Base-by-base conservation (phyloP, 2,113 vertebrate genomes). In the Zosterops japonicus region DNA sequence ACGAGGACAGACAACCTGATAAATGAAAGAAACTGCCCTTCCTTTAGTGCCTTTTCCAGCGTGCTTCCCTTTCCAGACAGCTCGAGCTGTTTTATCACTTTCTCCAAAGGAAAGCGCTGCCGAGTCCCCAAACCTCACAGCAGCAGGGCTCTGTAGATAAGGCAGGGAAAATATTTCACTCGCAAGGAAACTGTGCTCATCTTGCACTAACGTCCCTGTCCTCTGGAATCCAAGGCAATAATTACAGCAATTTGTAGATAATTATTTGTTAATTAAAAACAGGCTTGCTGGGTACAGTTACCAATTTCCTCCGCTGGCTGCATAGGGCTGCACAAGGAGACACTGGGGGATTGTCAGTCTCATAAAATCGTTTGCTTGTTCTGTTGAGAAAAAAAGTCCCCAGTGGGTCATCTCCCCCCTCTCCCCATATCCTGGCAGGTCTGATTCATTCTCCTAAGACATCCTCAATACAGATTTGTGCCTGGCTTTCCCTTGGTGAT, bases 241-340 rank as follows among this genome's bases (percentile, higher is more conserved):
- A 96, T 97, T 97, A 97, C 94, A 97, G 93, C 92, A 96, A 97
- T 97, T 97, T 97, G 96, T 93, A 96, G 96, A 94, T 97, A 96
- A 96, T 97, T 97, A 97, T 96, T 96, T 94, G 94, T 97, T 97
- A 97, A 97, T 96, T 97, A 96, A 96, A 97, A 97, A 94, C 95
- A 95, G 95, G 69, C 95, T 96, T 96, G 90, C 95, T 94, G 96
- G 90, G 92, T 93, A 95, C 88, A 96, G 95, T 96, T 95, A 96
- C 90, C 93, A 96, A 95, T 96, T 97, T 96, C 94, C 94, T 94
- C 76, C 0, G 3, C 92, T 52, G 86, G 88, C 90, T 96, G 88
- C 76, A 41, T 57, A 64, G 93, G 86, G 64, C 90, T 95, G 90
- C 2, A 6, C 79, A 78, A 96, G 80, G 94, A 96, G 93, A 64